Evolutionary conservation across 2,113 vertebrate species (phyloP).

Genomic region (Apus apus): DNA sequence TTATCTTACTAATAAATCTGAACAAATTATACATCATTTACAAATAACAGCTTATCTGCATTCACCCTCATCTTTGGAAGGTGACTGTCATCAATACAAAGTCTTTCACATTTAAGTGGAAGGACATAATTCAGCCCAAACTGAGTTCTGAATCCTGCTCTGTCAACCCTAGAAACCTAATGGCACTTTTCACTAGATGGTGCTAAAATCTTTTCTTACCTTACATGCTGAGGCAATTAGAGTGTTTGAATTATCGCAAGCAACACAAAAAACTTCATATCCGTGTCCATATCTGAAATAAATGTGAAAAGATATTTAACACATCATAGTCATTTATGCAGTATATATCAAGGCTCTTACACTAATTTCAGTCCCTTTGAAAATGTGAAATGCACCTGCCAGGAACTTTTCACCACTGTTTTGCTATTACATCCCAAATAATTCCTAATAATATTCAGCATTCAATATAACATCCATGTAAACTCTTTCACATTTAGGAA

Average conservation of each 20-base stretch:
- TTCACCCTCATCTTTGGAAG: not conserved
- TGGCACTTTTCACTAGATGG: conserved; percentile 51
- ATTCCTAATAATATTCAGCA: not conserved
- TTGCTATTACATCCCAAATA: not conserved
- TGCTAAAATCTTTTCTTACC: conserved; percentile 79
- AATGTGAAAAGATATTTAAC: not conserved
- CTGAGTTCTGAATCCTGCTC: not conserved
- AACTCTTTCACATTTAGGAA: not conserved
- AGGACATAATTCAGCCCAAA: not conserved
- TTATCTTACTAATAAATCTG: not conserved
- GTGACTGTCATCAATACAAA: not conserved
- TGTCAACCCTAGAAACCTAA: not conserved
- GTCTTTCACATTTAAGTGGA: not conserved
- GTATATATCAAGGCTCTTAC: not conserved
- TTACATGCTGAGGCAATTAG: conserved; percentile 95
- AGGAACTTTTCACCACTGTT: not conserved
- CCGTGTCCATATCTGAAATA: conserved; percentile 93
- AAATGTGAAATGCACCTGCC: not conserved
- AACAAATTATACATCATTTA: not conserved
- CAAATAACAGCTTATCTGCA: not conserved
- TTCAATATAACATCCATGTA: not conserved
- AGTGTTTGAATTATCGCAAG: conserved; percentile 84
- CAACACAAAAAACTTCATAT: conserved; percentile 94
- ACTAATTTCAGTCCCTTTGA: not conserved
- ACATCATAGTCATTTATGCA: not conserved